Base-by-base conservation (phyloP, 2,113 vertebrate species). In the Dromas ardeola region DNA sequence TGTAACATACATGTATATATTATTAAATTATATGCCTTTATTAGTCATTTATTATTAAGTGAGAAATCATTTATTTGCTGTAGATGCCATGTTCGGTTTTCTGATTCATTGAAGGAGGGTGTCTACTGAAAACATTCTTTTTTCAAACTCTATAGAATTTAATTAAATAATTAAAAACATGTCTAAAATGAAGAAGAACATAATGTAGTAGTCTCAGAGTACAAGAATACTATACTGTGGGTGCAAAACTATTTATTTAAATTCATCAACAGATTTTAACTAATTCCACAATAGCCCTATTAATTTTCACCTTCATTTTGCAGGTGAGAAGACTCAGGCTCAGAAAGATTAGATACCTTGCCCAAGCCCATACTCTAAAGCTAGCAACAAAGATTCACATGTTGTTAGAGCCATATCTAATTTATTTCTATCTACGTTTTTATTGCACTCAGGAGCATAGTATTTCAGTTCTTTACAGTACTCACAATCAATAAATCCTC, bases 391-490 rank as follows among this genome's bases (percentile, higher is more conserved):
- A 86, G 88, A 92, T 88, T 77, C 85, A 92, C 26, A 38, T 25
- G 47, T 59, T 72, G 62, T 88, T 95, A 88, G 55, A 4, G 81
- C n/a, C n/a, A 27, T 52, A 83, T 63, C 82, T 94, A 70, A 96
- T 94, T 97, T 92, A 93, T 94, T 96, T 90, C 79, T 76, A 85
- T 95, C 86, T 95, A 18, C 2, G 29, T 78, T 97, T 95, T 96
- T 94, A 97, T 86, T 94, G 81, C 76, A 78, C 94, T 86, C 92
- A 81, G 50, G 76, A 95, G 96, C 88, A 83, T 4, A 62, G 74
- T 96, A 96, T 95, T 94, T 92, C 93, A 94, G 79, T 95, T 83
- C 88, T 91, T 95, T 92, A 94, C 95, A 90, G 90, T 84, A 88
- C 76, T 93, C 9, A 5, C 63, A 94, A 94, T 94, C 94, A 96